phyloP scores from a whole-genome alignment of 1,140 invertebrate genomes.

The Callitettix versicolor region DNA sequence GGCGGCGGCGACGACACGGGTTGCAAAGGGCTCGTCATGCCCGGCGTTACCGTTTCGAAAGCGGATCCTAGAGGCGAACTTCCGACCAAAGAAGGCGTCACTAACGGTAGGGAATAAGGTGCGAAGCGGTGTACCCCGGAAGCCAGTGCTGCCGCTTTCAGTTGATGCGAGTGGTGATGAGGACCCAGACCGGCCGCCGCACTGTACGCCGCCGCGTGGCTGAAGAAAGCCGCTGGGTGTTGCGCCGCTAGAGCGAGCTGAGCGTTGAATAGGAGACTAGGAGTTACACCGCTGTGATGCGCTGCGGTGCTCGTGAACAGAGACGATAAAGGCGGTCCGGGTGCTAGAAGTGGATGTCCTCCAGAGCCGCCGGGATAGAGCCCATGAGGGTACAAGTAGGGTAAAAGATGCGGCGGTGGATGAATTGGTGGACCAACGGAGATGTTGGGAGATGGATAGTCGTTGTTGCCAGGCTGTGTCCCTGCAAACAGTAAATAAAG shows the following conservation, averaged over 20 bases:
- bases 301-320: slow-evolving; percentile 40
- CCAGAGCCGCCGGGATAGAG: slow-evolving; percentile 55
- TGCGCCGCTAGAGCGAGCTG: slow-evolving; percentile 68
- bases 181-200: slow-evolving; percentile 37
- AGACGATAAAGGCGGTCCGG: slow-evolving; percentile 29
- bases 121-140: slow-evolving; percentile 59
- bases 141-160: slow-evolving; percentile 35
- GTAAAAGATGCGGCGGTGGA: slow-evolving; percentile 66
- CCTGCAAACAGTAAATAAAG: slow-evolving; percentile 24
- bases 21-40: slow-evolving; percentile 43
- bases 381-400: slow-evolving; percentile 74
- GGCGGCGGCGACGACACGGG: slow-evolving; percentile 29
- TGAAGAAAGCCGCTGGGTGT: slow-evolving; percentile 56
- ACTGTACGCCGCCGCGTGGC: slow-evolving; percentile 46
- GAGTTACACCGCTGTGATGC: slow-evolving; percentile 45
- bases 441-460: slow-evolving; percentile 72
- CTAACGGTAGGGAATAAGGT: slow-evolving; percentile 64
- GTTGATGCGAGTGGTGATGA: slow-evolving; percentile 39
- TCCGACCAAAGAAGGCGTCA: slow-evolving; percentile 29
- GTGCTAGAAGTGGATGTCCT: slow-evolving; percentile 50
- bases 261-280: slow-evolving; percentile 70
- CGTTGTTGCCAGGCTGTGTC: slow-evolving; percentile 40
- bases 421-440: slow-evolving; percentile 79
- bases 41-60: slow-evolving; percentile 74
- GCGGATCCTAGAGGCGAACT: slow-evolving; percentile 57